Conservation (phyloP, 2,113 vertebrate genomes). For the Heterotis niloticus region DNA sequence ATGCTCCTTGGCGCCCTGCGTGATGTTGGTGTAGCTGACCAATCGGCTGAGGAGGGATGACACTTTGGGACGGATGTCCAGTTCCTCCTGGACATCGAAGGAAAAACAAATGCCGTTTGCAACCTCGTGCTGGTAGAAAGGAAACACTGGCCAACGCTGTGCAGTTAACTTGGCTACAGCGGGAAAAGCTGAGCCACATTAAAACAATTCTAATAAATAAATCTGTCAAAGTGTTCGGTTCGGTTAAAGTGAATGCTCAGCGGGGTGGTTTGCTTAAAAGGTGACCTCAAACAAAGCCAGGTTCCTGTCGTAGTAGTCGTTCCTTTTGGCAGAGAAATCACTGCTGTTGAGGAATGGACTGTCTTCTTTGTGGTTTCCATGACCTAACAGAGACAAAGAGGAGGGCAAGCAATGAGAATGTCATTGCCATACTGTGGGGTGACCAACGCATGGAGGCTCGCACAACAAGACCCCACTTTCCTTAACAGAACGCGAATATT, state of each 20-base stretch:
- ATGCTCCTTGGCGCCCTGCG: constrained; percentile 93
- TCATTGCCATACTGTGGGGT: no score
- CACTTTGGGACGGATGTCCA: constrained; percentile 95
- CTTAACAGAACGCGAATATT: no score
- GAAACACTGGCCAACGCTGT: no score
- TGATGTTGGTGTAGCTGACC: constrained; percentile 95
- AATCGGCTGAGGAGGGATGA: constrained; percentile 92
- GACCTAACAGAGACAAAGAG: constrained; percentile 63
- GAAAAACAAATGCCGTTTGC: neutral
- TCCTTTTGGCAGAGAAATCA: constrained; percentile 73
- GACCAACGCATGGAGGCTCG: neutral
- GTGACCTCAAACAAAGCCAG: constrained; percentile 95
- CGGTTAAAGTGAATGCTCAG: neutral
- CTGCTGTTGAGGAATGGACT: constrained; percentile 82
- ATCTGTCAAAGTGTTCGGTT: neutral
- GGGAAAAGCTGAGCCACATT: no score
- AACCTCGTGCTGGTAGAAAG: no score
- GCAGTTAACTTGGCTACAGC: no score
- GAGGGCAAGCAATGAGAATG: neutral
- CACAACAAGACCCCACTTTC: no score
- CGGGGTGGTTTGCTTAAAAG: neutral
- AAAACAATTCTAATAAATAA: no score
- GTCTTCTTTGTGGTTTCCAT: constrained; percentile 86
- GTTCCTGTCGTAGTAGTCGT: constrained; percentile 91
- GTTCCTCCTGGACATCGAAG: constrained; percentile 76